Evolutionary conservation across 2,888 invertebrate species (phyloP).

Genomic region (Phania funesta): DNA sequence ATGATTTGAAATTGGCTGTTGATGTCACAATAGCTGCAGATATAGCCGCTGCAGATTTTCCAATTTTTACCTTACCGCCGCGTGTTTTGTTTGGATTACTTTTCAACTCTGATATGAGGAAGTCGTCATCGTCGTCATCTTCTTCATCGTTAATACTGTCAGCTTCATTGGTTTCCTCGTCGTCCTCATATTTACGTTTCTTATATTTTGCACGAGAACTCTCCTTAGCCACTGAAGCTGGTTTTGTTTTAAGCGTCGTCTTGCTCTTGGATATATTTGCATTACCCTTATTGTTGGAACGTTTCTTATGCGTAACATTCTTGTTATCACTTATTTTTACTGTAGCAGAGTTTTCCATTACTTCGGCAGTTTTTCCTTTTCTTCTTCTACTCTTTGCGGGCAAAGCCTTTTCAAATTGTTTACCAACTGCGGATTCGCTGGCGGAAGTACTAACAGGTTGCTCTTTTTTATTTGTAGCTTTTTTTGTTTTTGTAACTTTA

Average conservation of each 20-base stretch:
- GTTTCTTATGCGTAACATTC: conserved; percentile 29
- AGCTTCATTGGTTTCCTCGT: conserved; percentile 34
- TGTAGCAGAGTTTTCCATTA: conserved; percentile 6
- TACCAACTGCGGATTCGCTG: conserved; percentile 5
- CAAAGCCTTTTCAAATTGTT: not conserved
- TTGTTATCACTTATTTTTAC: conserved; percentile 18
- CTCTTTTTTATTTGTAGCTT: conserved; percentile 37
- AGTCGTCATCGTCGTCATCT: conserved; percentile 59
- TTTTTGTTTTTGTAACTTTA: conserved; percentile 51
- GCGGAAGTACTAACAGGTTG: conserved; percentile 53
- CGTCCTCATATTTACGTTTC: conserved; percentile 25
- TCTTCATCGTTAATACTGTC: conserved; percentile 13
- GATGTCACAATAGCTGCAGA: conserved; percentile 24
- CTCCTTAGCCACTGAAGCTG: not conserved
- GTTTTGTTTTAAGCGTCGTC: conserved; percentile 14
- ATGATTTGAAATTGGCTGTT: conserved; percentile 27
- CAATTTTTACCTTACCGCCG: conserved; percentile 9
- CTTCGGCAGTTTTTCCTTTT: conserved; percentile 13
- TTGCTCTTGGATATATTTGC: conserved; percentile 37
- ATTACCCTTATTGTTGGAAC: conserved; percentile 3
- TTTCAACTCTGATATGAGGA: conserved; percentile 57
- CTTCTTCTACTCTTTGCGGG: conserved; percentile 41
- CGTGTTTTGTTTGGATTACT: conserved; percentile 43
- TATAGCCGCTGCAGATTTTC: not conserved
- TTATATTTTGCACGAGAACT: conserved; percentile 9